phyloP scores from a whole-genome alignment of 35 echinoderm and acorn worm genomes.

The Ophiothrix spiculata region DNA sequence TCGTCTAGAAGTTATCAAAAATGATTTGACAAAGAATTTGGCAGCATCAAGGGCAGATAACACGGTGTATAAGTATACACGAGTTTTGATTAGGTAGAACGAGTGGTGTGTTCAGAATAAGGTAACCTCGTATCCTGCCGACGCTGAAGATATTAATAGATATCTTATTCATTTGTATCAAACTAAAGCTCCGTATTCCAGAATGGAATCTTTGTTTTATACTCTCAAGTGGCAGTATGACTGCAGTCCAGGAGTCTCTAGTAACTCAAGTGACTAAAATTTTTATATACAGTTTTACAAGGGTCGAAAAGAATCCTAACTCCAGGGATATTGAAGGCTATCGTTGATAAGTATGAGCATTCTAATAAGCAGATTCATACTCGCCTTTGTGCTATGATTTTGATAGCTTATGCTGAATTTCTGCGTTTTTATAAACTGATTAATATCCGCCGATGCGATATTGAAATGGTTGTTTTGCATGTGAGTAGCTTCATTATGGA shows the following conservation, averaged over 20 bases:
- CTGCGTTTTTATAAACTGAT: background rate
- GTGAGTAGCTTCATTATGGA: background rate
- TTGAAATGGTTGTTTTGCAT: background rate
- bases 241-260: background rate
- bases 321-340: background rate
- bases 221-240: background rate
- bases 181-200: background rate
- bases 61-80: background rate
- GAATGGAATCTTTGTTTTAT: background rate
- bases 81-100: background rate
- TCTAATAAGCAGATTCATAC: background rate
- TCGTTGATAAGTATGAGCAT: background rate
- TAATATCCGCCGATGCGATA: slow-evolving; percentile 13
- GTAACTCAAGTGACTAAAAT: background rate
- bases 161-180: background rate
- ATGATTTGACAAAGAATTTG: background rate
- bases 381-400: slow-evolving; percentile 13
- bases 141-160: background rate
- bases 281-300: background rate
- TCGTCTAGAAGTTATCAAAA: background rate
- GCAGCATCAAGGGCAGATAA: background rate
- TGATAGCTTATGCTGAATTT: slow-evolving; percentile 11
- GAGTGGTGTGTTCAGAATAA: background rate
- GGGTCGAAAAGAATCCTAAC: background rate
- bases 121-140: background rate